Base-by-base conservation (phyloP, 1,140 invertebrate species). In the Nebria ingens region DNA sequence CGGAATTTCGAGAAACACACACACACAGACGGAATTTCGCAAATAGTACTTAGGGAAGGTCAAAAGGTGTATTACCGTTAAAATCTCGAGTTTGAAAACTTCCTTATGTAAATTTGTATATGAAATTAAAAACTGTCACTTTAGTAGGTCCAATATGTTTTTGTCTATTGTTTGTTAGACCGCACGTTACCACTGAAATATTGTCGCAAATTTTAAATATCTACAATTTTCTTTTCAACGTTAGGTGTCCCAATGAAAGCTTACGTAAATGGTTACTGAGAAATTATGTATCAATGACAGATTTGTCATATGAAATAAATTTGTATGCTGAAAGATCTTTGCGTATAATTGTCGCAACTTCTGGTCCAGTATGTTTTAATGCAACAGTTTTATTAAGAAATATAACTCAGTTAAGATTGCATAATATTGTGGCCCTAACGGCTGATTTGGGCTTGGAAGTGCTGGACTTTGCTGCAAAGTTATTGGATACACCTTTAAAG, bases 291-390 rank as follows among this genome's bases (percentile, higher is more conserved):
- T 49, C 45, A 23, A 61, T 65, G 56, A 34, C 19, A 4, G 21
- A 58, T 22, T 52, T 68, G 11, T 56, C 60, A 1, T 61, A 63
- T 19, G 57, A 56, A 52, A 72, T 79, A 54, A 76, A 78, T 59
- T 63, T 66, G n/a, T 69, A 63, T 51, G 73, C 67, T 2, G 65
- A 65, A 22, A 57, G 65, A 11, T 67, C 67, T 53, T 61, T 77
- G 57, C 61, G 62, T 53, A 64, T 77, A 22, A 56, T 78, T 13
- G 59, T 77, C 51, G 70, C 71, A 19, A 73, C 73, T 59, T 55
- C 72, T 21, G 75, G 75, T 38, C 73, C 75, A 38, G 65, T 69
- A 22, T 77, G 75, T 62, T 76, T 73, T 53, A 73, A 74, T 61
- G 76, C 73, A 11, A 72, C 72, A 13, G 59, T 73, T 22, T 55